Base-by-base conservation (phyloP, 1,140 invertebrate genomes). In the Drosophila busckii region DNA sequence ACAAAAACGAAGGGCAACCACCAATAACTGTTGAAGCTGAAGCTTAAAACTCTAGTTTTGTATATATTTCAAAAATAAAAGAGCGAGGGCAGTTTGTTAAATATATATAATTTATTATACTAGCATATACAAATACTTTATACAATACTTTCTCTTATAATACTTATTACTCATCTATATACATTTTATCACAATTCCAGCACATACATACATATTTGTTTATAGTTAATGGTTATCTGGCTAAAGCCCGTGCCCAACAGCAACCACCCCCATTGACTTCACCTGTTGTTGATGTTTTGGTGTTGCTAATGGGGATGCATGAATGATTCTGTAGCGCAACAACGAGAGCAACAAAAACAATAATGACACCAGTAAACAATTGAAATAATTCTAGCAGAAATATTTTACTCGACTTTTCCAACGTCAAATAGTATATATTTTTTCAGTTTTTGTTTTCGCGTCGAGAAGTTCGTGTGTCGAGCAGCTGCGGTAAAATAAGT, bases 301-400 rank as follows among this genome's bases (percentile, higher is more conserved):
- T 65, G 73, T 73, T 41, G 68, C 59, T 80, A 58, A 46, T 31
- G 55, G 82, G 73, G 66, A 80, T 80, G 73, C 73, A 82, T 80
- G 75, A 80, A 80, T 80, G 75, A 73, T 73, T 80, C 42, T 20
- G 28, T 26, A 40, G 42, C 50, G 62, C 46, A 60, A 8, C 17
- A 64, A 20, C 23, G 53, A 5, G 37, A 46, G 34, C 23, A 49
- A 25, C 48, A 65, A 19, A 41, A 63, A 38, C 44, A 64, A 48
- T 80, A 80, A 80, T 82, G 75, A 82, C 75, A 73, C 75, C 64
- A 68, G 64, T 34, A 80, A 82, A 80, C 73, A 80, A 80, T 80
- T 82, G 68, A 68, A 80, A 82, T 82, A 80, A 80, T 82, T 80
- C 69, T 80, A 80, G 73, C 73, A 82, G 69, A 80, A 82, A 80